A percentile compares a stretch with the other conserved stretches of the same genome.
Evolutionary conservation across 1,140 invertebrate species (phyloP).

Genomic region (Arctopsyche grandis): DNA sequence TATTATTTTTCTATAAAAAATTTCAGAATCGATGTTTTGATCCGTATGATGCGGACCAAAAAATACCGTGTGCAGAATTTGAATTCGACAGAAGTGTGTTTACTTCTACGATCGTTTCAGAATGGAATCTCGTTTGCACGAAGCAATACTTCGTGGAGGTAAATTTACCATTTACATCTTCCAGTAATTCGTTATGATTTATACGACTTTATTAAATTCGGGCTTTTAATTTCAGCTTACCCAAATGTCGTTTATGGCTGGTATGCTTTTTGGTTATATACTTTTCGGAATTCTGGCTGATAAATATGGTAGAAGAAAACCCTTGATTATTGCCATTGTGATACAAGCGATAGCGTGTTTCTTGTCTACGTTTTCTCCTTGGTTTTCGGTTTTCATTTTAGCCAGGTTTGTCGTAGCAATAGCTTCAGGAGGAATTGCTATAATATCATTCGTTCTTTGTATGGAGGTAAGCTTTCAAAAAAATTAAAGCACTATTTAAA

Average conservation of each 20-base stretch:
- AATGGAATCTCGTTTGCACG: conserved; percentile 80
- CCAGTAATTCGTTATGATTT: conserved; percentile 2
- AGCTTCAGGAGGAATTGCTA: conserved; percentile 70
- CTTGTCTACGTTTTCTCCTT: conserved; percentile 69
- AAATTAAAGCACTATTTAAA: background rate
- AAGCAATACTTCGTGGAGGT: conserved; percentile 69
- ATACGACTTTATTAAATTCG: conserved; percentile 14
- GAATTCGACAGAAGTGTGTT: conserved; percentile 72
- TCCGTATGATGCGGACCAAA: background rate
- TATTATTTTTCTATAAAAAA: background rate
- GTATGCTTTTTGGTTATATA: conserved; percentile 75
- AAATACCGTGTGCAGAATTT: conserved; percentile 66
- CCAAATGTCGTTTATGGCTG: conserved; percentile 79
- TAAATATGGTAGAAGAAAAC: conserved; percentile 69
- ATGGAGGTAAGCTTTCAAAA: conserved; percentile 62
- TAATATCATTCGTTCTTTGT: conserved; percentile 63
- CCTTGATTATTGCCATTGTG: conserved; percentile 71
- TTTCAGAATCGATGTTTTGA: conserved; percentile 7
- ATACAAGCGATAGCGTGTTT: conserved; percentile 72
- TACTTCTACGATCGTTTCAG: conserved; percentile 73
- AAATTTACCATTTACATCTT: conserved; percentile 23
- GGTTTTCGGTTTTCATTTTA: conserved; percentile 73
- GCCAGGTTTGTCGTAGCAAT: conserved; percentile 76
- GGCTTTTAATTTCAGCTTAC: conserved; percentile 66
- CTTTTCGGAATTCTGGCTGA: conserved; percentile 78